Conservation (phyloP, 2,888 invertebrate genomes). For the Hedya salicella region DNA sequence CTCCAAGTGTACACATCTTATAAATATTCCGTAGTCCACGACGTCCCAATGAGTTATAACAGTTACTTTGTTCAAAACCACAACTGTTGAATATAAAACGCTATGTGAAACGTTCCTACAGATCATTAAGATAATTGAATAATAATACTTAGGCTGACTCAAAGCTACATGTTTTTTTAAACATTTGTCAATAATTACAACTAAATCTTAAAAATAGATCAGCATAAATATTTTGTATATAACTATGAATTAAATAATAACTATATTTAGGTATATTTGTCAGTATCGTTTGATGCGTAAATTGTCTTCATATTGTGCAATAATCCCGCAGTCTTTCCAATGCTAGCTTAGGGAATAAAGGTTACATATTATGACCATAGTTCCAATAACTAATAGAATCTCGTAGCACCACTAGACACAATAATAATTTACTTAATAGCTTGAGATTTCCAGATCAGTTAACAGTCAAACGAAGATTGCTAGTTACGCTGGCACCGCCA, state of each 20-base stretch:
- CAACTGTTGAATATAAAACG: slow-evolving; percentile 46
- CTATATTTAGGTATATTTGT: slow-evolving; percentile 56
- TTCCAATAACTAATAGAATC: neutral
- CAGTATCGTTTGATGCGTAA: slow-evolving; percentile 68
- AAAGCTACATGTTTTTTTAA: slow-evolving; percentile 59
- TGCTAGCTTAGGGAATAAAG: slow-evolving; percentile 52
- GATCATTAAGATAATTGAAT: slow-evolving; percentile 57
- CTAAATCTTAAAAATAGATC: slow-evolving; percentile 73
- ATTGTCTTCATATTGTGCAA: slow-evolving; percentile 69
- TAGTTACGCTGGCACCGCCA: too few species aligned
- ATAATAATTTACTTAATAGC: neutral
- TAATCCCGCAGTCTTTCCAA: slow-evolving; percentile 59
- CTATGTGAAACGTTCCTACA: slow-evolving; percentile 52
- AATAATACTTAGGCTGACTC: slow-evolving; percentile 77
- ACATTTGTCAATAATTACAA: slow-evolving; percentile 58
- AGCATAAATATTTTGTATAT: slow-evolving; percentile 59
- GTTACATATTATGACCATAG: slow-evolving; percentile 6
- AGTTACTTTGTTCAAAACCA: neutral
- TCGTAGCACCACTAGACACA: slow-evolving; percentile 21
- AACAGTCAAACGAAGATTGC: too few species aligned
- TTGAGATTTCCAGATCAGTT: neutral
- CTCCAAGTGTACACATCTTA: neutral
- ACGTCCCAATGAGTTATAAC: neutral
- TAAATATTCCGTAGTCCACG: neutral
- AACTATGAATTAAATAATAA: slow-evolving; percentile 61